phyloP scores from a whole-genome alignment of 2,797 vertebrate species.

The Macropus fuliginosus region DNA sequence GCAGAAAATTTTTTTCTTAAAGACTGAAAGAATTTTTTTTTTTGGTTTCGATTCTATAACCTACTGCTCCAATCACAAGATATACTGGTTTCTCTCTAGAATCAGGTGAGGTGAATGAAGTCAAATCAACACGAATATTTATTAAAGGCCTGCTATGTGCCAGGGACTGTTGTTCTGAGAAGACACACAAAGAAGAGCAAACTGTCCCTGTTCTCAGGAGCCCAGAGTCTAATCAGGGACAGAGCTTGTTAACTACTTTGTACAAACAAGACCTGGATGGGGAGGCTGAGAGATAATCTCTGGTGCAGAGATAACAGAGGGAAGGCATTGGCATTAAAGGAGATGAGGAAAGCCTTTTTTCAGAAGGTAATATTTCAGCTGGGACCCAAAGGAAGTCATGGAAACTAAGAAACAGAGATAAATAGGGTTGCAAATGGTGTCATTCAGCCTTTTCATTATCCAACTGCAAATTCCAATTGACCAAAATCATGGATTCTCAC shows the following conservation, averaged over 20 bases:
- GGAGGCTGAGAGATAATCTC: not conserved
- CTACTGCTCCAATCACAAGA: conserved; percentile 53
- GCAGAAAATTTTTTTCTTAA: conserved; percentile 9
- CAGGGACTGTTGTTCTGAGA: not conserved
- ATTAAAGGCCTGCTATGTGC: not conserved
- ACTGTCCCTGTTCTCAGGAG: not conserved
- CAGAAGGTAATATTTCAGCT: not conserved
- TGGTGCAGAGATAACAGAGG: not conserved
- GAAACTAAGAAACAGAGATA: not conserved
- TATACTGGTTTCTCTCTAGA: not conserved
- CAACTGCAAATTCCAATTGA: not conserved
- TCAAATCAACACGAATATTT: not conserved
- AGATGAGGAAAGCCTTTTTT: not conserved
- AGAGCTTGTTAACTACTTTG: not conserved
- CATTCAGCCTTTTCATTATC: not conserved
- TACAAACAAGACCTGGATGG: not conserved
- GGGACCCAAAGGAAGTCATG: not conserved
- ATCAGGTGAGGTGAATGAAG: not conserved
- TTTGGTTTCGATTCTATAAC: conserved; percentile 32
- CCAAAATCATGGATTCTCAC: not conserved
- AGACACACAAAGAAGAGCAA: not conserved
- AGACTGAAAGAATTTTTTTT: not conserved
- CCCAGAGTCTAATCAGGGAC: not conserved
- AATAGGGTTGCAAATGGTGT: not conserved
- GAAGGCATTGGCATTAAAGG: not conserved